Evolutionary conservation across 92 coral and sea anemone genomes (phyloP).

Genomic region (Anthopleura xanthogrammica): DNA sequence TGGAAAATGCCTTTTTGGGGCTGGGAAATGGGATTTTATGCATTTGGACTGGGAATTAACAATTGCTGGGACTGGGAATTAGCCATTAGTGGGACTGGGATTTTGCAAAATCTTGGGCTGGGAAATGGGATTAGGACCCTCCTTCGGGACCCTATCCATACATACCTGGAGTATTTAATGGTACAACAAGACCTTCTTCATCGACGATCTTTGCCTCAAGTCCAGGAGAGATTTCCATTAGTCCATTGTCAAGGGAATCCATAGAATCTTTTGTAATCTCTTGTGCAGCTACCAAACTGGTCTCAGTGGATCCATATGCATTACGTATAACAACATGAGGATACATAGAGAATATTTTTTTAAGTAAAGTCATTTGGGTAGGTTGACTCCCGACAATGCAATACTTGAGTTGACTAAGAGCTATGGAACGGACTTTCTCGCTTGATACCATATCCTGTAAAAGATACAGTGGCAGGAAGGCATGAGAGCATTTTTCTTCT

Average conservation of each 20-base stretch:
- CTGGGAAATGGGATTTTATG: no score
- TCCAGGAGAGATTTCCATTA: constrained; percentile 24
- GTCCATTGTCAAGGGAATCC: constrained; percentile 9
- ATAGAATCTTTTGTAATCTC: background rate
- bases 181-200: constrained; percentile 8
- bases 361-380: constrained; percentile 1
- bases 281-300: background rate
- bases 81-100: no score
- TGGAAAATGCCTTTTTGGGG: no score
- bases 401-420: background rate
- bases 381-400: constrained; percentile 21
- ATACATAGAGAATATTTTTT: constrained; percentile 6
- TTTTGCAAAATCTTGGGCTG: no score
- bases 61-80: no score
- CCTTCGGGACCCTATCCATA: background rate
- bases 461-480: constrained; percentile 8
- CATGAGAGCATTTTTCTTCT: constrained; percentile 24
- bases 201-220: constrained; percentile 22
- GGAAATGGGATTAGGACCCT: no score
- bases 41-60: no score
- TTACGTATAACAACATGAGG: background rate
- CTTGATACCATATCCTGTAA: constrained; percentile 7
- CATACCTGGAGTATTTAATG: constrained; percentile 18
- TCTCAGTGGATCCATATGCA: constrained; percentile 18
- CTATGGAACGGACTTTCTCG: background rate